Evolutionary conservation across 2,113 vertebrate genomes (phyloP), one percentile per base, ranked within the genome.

Genomic region (Arizona elegans): DNA sequence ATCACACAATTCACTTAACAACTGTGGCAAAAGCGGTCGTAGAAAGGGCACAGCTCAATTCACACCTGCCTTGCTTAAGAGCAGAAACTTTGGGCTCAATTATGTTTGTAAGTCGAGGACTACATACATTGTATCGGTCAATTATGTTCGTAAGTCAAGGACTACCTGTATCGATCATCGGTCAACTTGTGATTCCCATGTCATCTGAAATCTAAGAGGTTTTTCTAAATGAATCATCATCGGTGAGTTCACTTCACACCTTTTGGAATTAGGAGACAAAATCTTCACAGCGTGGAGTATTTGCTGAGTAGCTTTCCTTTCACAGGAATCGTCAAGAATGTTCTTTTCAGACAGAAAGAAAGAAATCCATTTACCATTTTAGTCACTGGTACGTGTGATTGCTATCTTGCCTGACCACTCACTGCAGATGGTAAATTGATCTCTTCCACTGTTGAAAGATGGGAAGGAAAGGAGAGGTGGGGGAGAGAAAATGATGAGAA

Each of bases 161-260:
- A 12, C 62, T 65, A 65, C 62, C 26, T 5, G 3, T 5, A n/a
- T 65, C 52, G 8, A 43, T 24, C 92, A 92, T 92, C 70, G 94
- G 55, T 95, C 92, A 94, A 88, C 65, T 58, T 38, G 38, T 90
- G 0, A 0, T 70, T 95, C 90, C 50, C 21, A 54, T 95, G 95
- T 94, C 95, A 86, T 81, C 54, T 55, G 92, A 86, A 38, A 33
- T 88, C 54, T 90, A 91, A 93, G 94, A 93, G 0, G 85, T 89
- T 94, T 87, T 89, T 95, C 11, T 43, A 95, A 89, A 3, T 38
- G 91, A 56, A 96, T 95, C 90, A 65, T 91, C 91, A 92, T 93
- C 90, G 93, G 93, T 47, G 92, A 96, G 55, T 65, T 91, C n/a
- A 92, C 93, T 91, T 5, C 87, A 81, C 88, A 86, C 38, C 94